Base-by-base conservation (phyloP, 2,888 invertebrate genomes). In the Melitaea athalia region DNA sequence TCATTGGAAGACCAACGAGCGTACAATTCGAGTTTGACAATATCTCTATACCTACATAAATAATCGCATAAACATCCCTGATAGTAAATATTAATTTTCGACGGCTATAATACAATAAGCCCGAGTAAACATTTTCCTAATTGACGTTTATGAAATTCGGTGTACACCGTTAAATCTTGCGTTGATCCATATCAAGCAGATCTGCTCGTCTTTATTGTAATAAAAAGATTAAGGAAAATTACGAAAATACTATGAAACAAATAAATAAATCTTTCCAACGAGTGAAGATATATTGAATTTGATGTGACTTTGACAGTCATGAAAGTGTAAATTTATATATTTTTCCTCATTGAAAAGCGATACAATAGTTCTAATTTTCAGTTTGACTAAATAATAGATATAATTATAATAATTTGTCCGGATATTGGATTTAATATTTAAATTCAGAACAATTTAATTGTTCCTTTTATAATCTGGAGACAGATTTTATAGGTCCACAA, bases 111-210 rank as follows among this genome's bases (percentile, higher is more conserved):
- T 14, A 33, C 12, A 31, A 14, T n/a, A 53, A 53, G 14, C 17
- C 33, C 33, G 33, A 57, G 50, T 52, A 52, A 31, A 45, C 17
- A 17, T 52, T 52, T 65, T 60, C 43, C 50, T 65, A 43, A 65
- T 65, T 65, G 52, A 45, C 31, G 14, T 45, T 65, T 65, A 65
- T 60, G 59, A 65, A 60, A 65, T 53, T 65, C 11, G n/a, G 11
- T 65, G 31, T n/a, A 50, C 17, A n/a, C 17, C 42, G 42, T 42
- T 12, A 11, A n/a, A 11, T 17, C 5, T 45, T 24, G 24, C 17
- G 24, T 11, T 60, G 57, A 60, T 24, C 5, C 31, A 11, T 12
- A 59, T 59, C 43, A 59, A 8, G 15, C 10, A 42, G 12, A 59
- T 14, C 31, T 14, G 14, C 5, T 17, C 6, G 17, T 24, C 12